Base-by-base conservation (phyloP, 2,888 invertebrate species). In the Agrotis ipsilon region DNA sequence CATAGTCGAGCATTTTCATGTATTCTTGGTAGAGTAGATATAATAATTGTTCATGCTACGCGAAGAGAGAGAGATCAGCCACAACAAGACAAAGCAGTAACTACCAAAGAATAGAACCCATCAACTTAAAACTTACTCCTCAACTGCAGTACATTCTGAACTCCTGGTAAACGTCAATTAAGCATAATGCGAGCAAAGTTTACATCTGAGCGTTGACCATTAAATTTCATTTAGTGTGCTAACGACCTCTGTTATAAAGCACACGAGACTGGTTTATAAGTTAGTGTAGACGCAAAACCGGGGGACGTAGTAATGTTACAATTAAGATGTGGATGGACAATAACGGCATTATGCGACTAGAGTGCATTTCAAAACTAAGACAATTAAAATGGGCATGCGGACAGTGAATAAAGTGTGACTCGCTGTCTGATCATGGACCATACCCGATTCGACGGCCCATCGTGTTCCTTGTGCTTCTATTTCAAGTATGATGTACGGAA, bases 151-250 rank as follows among this genome's bases (percentile, higher is more conserved):
- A 45, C 51, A 64, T 19, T 48, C 43, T 13, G 51, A 64, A 63
- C 58, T 68, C 48, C 19, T 61, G 60, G 69, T 82, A 80, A 83
- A 71, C 80, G 75, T 78, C 83, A 80, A 82, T 78, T 82, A 75
- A 75, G 45, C 63, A 52, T 65, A 80, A 75, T 54, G 48, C 62
- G 24, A 65, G 63, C 75, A 71, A 84, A 83, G 70, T 81, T 77
- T 75, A 75, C 68, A 69, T 79, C 69, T 79, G 86, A 87, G 89
- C 84, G 82, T 83, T 85, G 75, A 74, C 74, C 86, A 87, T 90
- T 89, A 90, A 89, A 90, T 90, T 89, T 87, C 88, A 90, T 91
- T 91, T 89, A 90, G 86, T 71, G 65, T 19, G 78, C 84, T 88
- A 90, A 91, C 87, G 89, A 91, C 87, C 87, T 82, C 71, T 81